These are phyloP conservation scores for Mormyrus iriodes DNA, from an alignment of 2,113 vertebrate genomes.

Conservation along the genomic window DNA sequence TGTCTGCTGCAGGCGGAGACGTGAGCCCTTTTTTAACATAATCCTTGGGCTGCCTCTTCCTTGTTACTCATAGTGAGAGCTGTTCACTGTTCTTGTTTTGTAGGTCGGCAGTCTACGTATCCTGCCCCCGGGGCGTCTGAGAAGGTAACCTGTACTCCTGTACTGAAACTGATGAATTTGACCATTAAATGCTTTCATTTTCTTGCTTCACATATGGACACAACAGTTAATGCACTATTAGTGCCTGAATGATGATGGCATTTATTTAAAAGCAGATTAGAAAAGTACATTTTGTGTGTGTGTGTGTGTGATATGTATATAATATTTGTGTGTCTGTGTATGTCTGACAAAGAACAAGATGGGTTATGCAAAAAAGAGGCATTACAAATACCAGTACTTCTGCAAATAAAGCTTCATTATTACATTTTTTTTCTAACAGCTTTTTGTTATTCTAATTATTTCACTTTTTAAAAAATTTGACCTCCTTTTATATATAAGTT, in stretches of 20 bases:
- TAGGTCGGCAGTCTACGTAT: background rate
- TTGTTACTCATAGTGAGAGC: background rate
- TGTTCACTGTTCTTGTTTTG: background rate
- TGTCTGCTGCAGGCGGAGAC: background rate
- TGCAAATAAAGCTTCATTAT: background rate
- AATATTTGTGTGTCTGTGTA: no score
- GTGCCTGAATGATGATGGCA: background rate
- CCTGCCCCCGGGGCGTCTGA: background rate
- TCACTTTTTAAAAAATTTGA: background rate
- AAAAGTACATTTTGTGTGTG: no score
- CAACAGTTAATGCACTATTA: background rate
- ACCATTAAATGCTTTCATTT: background rate
- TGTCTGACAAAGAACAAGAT: no score
- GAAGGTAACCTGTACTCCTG: background rate
- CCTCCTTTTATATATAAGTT: background rate
- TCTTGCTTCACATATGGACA: background rate
- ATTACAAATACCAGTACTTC: background rate
- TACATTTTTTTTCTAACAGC: background rate
- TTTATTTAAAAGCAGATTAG: background rate
- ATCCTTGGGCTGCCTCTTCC: background rate
- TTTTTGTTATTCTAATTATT: background rate
- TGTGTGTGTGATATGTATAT: no score
- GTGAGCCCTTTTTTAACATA: background rate
- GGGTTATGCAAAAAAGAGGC: no score
- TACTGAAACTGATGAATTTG: background rate